Evolutionary conservation across 2,888 invertebrate species (phyloP).

Genomic region (Clitarchus hookeri): DNA sequence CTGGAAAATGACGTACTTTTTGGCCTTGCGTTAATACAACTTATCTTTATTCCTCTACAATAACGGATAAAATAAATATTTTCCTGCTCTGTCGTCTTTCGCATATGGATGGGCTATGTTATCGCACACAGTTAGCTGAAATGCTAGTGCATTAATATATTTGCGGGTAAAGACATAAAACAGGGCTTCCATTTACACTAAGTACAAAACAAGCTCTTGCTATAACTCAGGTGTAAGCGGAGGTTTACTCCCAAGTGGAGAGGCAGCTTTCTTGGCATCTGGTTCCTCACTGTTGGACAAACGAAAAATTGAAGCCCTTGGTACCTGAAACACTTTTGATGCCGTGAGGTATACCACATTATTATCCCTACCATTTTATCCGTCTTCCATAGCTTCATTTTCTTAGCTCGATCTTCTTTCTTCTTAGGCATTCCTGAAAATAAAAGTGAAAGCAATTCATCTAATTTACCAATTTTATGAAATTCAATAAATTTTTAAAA

Average conservation of each 20-base stretch:
- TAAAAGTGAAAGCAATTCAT: too few species aligned
- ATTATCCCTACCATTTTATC: too few species aligned
- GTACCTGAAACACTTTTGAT: not conserved
- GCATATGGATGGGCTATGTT: slow-evolving; percentile 20
- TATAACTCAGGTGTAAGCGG: slow-evolving; percentile 16
- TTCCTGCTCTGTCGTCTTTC: not conserved
- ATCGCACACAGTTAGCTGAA: slow-evolving; percentile 20
- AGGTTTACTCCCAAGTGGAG: not conserved
- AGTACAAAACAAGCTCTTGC: slow-evolving; percentile 15
- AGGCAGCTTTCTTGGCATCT: not conserved
- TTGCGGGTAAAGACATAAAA: not conserved
- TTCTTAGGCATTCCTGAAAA: too few species aligned
- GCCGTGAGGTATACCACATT: not conserved
- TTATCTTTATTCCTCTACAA: slow-evolving; percentile 15
- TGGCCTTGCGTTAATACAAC: not conserved
- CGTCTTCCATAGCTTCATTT: too few species aligned
- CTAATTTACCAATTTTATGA: too few species aligned
- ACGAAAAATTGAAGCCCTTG: not conserved
- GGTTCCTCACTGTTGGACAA: not conserved
- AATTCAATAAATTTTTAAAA: too few species aligned
- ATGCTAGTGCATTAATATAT: slow-evolving; percentile 6
- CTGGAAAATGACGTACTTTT: slow-evolving; percentile 36
- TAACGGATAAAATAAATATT: slow-evolving; percentile 10
- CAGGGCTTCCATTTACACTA: slow-evolving; percentile 8
- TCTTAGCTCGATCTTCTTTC: too few species aligned